Conservation (phyloP, 1,140 invertebrate genomes). For the Drosophila oshimai region DNA sequence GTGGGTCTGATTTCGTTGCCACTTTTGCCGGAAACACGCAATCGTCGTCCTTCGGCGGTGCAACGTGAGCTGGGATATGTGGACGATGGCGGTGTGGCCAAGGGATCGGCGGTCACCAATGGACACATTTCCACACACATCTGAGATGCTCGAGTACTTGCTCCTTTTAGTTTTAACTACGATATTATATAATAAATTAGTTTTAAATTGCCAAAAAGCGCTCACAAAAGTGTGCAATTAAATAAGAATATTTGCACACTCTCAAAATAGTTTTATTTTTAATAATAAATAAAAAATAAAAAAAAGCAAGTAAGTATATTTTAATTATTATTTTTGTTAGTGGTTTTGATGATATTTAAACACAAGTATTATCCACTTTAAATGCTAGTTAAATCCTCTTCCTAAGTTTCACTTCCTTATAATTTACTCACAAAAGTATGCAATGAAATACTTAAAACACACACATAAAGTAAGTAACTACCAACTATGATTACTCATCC, state of each 20-base stretch:
- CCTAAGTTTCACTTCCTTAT: background rate
- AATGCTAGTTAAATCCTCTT: too few species aligned
- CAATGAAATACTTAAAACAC: background rate
- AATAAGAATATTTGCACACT: background rate
- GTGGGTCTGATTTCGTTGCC: constrained; percentile 58
- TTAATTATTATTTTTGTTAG: background rate
- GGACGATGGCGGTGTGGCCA: constrained; percentile 47
- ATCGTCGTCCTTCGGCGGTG: constrained; percentile 53
- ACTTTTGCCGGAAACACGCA: constrained; percentile 56
- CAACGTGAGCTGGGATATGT: constrained; percentile 58
- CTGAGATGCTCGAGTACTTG: constrained; percentile 9
- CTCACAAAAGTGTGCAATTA: background rate
- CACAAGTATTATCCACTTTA: background rate
- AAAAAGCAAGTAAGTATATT: too few species aligned
- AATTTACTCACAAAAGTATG: constrained; percentile 5
- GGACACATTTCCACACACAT: constrained; percentile 56
- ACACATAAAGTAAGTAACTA: background rate
- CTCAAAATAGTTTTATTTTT: background rate
- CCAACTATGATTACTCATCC: constrained; percentile 11
- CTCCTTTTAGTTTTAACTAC: background rate
- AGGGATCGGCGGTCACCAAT: constrained; percentile 29
- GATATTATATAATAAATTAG: constrained; percentile 20
- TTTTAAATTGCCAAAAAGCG: background rate
- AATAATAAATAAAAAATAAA: too few species aligned
- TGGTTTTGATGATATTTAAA: background rate